Conservation (phyloP, 1,140 invertebrate species). For the Belonocnema kinseyi region DNA sequence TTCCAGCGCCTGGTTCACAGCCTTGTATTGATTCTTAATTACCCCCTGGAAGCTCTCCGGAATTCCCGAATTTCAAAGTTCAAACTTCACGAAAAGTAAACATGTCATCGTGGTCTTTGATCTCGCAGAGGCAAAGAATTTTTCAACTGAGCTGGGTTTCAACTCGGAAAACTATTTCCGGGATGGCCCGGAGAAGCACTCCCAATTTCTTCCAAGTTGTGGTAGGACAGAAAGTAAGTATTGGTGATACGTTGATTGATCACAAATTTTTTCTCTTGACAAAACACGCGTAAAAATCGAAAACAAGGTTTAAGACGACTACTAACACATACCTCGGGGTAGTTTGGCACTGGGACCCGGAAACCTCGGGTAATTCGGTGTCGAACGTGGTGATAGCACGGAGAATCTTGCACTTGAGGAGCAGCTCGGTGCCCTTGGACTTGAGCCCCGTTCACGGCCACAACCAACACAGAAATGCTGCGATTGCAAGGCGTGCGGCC, state of each 20-base stretch:
- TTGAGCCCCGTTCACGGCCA: conserved; percentile 74
- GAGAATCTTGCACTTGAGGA: conserved; percentile 41
- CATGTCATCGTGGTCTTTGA: background rate
- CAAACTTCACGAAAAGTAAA: background rate
- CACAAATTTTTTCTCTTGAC: background rate
- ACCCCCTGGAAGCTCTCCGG: background rate
- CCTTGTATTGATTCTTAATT: background rate
- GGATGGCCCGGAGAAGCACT: too few species aligned
- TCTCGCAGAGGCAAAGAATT: too few species aligned
- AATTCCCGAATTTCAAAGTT: background rate
- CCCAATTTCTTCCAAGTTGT: too few species aligned
- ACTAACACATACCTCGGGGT: conserved; percentile 43
- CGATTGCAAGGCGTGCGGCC: conserved; percentile 69
- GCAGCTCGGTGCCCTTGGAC: conserved; percentile 71
- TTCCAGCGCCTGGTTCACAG: background rate
- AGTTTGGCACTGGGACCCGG: conserved; percentile 41
- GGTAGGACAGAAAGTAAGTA: background rate
- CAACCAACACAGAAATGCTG: conserved; percentile 73
- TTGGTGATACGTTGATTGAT: background rate
- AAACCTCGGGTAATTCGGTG: conserved; percentile 50
- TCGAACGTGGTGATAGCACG: conserved; percentile 44
- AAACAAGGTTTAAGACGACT: conserved; percentile 39
- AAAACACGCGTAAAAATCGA: background rate
- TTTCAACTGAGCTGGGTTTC: too few species aligned
- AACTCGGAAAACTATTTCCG: too few species aligned